phyloP scores from a whole-genome alignment of 2,113 vertebrate genomes.

The Mixornis gularis region DNA sequence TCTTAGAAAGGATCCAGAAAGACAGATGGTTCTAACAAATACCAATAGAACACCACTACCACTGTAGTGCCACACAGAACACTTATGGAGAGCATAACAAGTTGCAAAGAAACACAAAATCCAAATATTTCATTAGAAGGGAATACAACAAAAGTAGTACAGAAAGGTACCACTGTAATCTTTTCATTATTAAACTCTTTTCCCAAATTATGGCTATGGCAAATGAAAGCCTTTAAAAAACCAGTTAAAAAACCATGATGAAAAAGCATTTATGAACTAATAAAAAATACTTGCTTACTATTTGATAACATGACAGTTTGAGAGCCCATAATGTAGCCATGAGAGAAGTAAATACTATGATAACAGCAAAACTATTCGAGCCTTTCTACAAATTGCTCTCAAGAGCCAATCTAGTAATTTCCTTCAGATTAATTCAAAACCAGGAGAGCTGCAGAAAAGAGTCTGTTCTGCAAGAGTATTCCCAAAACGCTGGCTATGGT shows the following conservation, averaged over 20 bases:
- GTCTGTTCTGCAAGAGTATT: not conserved
- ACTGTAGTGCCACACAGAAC: not conserved
- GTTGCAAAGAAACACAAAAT: not conserved
- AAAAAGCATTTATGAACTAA: not conserved
- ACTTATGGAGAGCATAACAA: not conserved
- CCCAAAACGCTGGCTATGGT: not conserved
- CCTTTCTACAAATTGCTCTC: not conserved
- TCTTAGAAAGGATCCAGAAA: not conserved
- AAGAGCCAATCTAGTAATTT: not conserved
- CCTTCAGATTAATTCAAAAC: not conserved
- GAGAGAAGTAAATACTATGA: not conserved
- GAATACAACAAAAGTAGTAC: not conserved
- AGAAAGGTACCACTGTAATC: not conserved
- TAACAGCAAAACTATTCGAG: not conserved
- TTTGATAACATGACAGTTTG: not conserved
- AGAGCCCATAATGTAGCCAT: not conserved
- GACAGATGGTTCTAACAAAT: not conserved
- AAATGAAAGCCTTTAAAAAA: not conserved
- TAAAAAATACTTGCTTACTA: not conserved
- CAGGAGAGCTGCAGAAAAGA: not conserved
- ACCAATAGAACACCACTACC: not conserved
- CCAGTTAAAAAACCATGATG: rapidly evolving
- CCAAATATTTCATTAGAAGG: not conserved
- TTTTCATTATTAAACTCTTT: not conserved
- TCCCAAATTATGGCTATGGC: not conserved